phyloP scores from a whole-genome alignment of 2,113 vertebrate species.

The Tyto alba region DNA sequence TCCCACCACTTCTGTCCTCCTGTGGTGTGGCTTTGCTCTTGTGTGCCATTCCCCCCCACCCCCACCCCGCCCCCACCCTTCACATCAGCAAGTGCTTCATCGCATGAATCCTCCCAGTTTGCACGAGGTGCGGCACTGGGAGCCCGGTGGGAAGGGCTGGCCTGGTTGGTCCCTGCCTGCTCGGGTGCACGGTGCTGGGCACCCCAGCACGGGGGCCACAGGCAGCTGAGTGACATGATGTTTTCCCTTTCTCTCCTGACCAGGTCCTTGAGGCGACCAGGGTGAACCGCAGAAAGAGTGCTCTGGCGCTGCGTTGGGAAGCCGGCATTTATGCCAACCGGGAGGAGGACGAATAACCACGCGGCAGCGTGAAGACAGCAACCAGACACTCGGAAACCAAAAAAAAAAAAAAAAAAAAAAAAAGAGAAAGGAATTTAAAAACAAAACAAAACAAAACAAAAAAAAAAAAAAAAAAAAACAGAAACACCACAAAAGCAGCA shows the following conservation, averaged over 20 bases:
- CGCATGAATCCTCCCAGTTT: not conserved
- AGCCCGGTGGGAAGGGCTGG: not conserved
- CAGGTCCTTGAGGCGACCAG: conserved; percentile 96
- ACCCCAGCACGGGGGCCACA: rapidly evolving
- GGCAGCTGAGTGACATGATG: not conserved
- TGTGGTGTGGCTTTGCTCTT: not conserved
- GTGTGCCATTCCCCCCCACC: not conserved
- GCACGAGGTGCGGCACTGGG: not conserved
- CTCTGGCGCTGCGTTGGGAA: conserved; percentile 93
- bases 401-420: conserved; percentile 13
- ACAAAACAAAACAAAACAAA: too few relatives aligned
- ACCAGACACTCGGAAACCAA: conserved; percentile 32
- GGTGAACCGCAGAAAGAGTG: conserved; percentile 93
- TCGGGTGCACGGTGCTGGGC: rapidly evolving
- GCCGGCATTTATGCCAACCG: conserved; percentile 95
- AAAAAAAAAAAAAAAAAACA: not conserved
- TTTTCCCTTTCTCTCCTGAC: conserved; percentile 3
- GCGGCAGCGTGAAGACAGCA: conserved; percentile 14
- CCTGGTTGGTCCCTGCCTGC: not conserved
- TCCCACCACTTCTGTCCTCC: not conserved
- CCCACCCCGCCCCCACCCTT: not conserved
- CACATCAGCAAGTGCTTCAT: not conserved
- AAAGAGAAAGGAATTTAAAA: not conserved
- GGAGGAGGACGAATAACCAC: conserved; percentile 77
- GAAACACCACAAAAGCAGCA: not conserved